Evolutionary conservation across 2,888 invertebrate species (phyloP), one percentile per base, ranked within the genome.

Genomic region (Crossocerus cetratus): DNA sequence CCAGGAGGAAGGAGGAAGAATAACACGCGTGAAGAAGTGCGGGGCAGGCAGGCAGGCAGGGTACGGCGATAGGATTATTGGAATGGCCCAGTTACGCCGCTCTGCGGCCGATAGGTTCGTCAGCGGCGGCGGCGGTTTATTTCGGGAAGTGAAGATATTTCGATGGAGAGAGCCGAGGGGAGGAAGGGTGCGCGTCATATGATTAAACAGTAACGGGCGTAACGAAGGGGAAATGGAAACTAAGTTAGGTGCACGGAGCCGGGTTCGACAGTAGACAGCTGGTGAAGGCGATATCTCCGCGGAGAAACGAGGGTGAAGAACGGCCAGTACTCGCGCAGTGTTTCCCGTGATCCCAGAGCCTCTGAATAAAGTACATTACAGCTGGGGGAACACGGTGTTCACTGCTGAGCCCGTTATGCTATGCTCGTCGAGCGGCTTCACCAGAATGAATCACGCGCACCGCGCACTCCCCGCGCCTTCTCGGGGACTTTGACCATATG

Each of bases 311-410:
- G 11, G 61, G 64, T 23, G 66, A 55, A 78, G 84, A 81, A 72
- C 76, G 68, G 78, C 78, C 82, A 85, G 78, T 84, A 84, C 88
- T 88, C 88, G 86, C 86, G 88, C 88, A 90, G 89, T 89, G 89
- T 88, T 82, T 86, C 85, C 88, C 88, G 81, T 89, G 88, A 86
- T 86, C 89, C 89, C 89, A 89, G 84, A 89, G 90, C 89, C 86
- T 84, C 77, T 83, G 21, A 70, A 74, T 65, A 57, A 63, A 59
- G 8, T 76, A 67, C 74, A 66, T 72, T 77, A 89, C 89, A 89
- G 90, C 88, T 85, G 84, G 85, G 88, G 89, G 87, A 86, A 86
- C 89, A 89, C 86, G 87, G 85, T 83, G 86, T 89, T 86, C 90
- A 90, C 90, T 88, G 89, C 87, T 88, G 86, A 90, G 88, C 77